Evolutionary conservation across 2,797 vertebrate species (phyloP), one percentile per base, ranked within the genome.

Genomic region (Naso thynnoides): DNA sequence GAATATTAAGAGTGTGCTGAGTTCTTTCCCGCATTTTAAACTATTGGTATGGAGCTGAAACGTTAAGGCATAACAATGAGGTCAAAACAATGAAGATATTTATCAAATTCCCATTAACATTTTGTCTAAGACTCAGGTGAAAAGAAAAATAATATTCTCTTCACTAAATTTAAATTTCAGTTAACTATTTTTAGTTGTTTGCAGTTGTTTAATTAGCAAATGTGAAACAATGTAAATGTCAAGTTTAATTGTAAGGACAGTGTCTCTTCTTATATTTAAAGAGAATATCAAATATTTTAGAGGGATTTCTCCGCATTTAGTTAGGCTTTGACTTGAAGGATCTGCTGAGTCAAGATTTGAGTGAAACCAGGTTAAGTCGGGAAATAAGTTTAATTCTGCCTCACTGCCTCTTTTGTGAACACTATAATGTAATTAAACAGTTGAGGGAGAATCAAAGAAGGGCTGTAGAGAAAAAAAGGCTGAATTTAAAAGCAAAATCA

Each of bases 361-460:
- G 60, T 73, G 38, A 59, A 47, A 80, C 49, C 48, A 64, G 42
- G 24, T 73, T 15, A n/a, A n/a, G n/a, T n/a, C n/a, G 56, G 59
- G 48, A 65, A 29, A 42, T 69, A 56, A 68, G 24, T 81, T 84
- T 59, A 77, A 87, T 84, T 76, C 39, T 62, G 27, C 48, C 13
- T 73, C 57, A 79, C 61, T 79, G 55, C 53, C 67, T 66, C 38
- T 78, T 56, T 73, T 89, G 84, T 89, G 71, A 89, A 79, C 68
- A 44, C 69, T 83, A 70, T 87, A 85, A 90, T 90, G 84, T 89
- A 85, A 91, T 92, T 88, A 91, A 80, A 74, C 65, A 78, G 80
- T 78, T 79, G 71, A 62, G 61, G 62, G 45, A 58, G 60, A 84
- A 89, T 84, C 88, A 90, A 89, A 86, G 83, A 57, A 31, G 33